Base-by-base conservation (phyloP, 2,113 vertebrate genomes). In the Rhinolophus ferrumequinum region DNA sequence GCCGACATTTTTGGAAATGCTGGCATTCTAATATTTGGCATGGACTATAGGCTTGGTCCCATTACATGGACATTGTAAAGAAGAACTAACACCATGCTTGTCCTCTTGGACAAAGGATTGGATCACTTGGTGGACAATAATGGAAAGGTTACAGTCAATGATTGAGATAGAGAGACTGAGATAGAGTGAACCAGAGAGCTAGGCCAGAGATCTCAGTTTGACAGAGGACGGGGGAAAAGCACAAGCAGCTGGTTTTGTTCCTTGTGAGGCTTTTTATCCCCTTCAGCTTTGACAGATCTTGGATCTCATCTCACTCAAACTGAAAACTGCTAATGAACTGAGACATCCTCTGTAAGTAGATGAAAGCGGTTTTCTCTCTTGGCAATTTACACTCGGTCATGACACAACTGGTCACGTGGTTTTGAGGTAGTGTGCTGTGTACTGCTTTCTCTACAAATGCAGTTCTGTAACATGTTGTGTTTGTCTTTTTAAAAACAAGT, bases 241-340 rank as follows among this genome's bases (percentile, higher is more conserved):
- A 33, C 44, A 28, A n/a, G 64, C 54, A 96, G 70, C 69, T 72
- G 64, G 60, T 33, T 95, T 91, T 93, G 66, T 30, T 73, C 84
- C 35, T 14, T 11, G 3, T 0, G 0, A 95, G 58, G 60, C n/a
- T 95, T 76, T 41, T 91, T 44, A 54, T 66, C 50, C 28, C 84
- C 85, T 90, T 33, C 0, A 73, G 75, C 62, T 97, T 95, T 69
- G 30, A 50, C 44, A 56, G 64, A 54, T 80, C 69, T 97, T 70
- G 79, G 70, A 30, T 89, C 12, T 94, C 28, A 80, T 54, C 79
- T 93, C 52, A 79, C 28, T 67, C 58, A 64, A 84, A 52, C 56
- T 86, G 3, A 83, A 91, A 90, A 69, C 54, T 94, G 60, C 19
- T 0, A 6, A 83, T 67, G 90, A 96, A 35, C 47, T 52, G 73